Conservation (phyloP, 2,797 vertebrate genomes). For the Enteromius paludinosus region DNA sequence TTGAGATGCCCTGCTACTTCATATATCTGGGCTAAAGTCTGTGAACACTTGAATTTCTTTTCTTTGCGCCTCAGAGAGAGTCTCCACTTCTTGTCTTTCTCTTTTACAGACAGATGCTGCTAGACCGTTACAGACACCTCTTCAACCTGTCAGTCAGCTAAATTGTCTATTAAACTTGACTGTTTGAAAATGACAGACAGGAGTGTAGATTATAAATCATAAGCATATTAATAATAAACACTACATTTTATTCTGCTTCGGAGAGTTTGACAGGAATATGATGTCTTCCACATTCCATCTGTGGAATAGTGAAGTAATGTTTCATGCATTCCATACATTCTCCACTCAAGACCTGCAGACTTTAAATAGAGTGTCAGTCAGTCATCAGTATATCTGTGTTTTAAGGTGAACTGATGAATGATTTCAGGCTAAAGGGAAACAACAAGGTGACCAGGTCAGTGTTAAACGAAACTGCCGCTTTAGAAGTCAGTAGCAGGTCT, state of each 20-base stretch:
- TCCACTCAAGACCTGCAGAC: not conserved
- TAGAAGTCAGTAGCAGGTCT: not conserved
- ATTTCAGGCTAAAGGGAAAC: not conserved
- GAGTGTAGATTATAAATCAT: not conserved
- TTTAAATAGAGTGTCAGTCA: not conserved
- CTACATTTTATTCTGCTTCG: not conserved
- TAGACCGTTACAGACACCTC: not conserved
- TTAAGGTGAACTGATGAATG: not conserved
- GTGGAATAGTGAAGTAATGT: not conserved
- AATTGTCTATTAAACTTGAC: not conserved
- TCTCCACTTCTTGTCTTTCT: not conserved
- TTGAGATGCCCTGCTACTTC: constrained; percentile 44
- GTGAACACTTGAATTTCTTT: constrained; percentile 41
- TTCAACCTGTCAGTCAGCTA: not conserved
- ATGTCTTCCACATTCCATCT: not conserved
- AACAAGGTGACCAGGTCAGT: not conserved
- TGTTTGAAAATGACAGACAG: not conserved
- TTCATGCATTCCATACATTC: constrained; percentile 6
- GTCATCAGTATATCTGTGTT: not conserved
- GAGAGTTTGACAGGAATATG: not conserved
- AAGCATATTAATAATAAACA: not conserved
- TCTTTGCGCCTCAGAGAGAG: constrained; percentile 31
- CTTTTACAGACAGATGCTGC: not conserved
- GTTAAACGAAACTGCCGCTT: not conserved
- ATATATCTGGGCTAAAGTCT: constrained; percentile 42